Evolutionary conservation across 1,140 invertebrate species (phyloP).

Genomic region (Nephila pilipes): DNA sequence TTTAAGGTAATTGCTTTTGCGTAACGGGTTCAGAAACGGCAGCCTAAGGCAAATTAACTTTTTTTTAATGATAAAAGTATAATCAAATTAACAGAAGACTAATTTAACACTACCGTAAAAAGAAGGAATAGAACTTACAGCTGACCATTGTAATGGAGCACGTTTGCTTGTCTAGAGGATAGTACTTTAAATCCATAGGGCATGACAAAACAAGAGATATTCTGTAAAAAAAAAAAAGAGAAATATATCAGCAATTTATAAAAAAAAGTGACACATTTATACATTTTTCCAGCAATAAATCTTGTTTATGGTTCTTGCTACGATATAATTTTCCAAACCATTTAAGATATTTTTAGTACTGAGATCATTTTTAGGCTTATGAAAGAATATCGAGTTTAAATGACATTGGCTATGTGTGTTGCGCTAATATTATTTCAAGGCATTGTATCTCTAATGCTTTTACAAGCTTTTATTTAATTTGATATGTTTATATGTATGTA

Average conservation of each 20-base stretch:
- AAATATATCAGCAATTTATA: neutral
- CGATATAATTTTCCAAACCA: neutral
- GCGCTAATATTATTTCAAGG: no score
- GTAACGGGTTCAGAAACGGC: no score
- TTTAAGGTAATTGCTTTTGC: no score
- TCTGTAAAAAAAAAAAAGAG: constrained; percentile 78
- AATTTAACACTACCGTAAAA: neutral
- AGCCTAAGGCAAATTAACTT: no score
- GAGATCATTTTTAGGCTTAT: no score
- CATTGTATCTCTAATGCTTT: no score
- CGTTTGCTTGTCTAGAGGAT: constrained; percentile 82
- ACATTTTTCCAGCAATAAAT: neutral
- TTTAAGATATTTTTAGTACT: neutral
- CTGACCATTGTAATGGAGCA: constrained; percentile 82
- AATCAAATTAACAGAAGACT: neutral
- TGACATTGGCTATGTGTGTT: no score
- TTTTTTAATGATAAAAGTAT: no score
- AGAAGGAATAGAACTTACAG: constrained; percentile 80
- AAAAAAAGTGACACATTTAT: neutral
- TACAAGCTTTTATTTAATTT: no score
- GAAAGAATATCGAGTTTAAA: no score
- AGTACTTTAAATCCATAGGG: constrained; percentile 83
- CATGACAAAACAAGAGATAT: constrained; percentile 82
- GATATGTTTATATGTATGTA: no score
- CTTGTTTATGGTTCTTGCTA: neutral